Evolutionary conservation across 1,140 invertebrate species (phyloP).

Genomic region (Arion vulgaris): DNA sequence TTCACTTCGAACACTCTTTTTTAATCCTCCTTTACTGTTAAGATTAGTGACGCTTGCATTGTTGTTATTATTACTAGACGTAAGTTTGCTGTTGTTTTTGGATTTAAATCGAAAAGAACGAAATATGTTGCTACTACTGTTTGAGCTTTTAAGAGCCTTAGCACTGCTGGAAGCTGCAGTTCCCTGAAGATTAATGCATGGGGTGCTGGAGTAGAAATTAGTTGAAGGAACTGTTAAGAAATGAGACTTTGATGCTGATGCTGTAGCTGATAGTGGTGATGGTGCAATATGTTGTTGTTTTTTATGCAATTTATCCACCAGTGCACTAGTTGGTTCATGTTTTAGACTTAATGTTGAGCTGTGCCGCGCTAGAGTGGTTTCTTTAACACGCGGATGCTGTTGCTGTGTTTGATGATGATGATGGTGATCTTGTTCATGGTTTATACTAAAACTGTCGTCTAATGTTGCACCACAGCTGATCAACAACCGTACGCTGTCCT

Average conservation of each 20-base stretch:
- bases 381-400: neutral
- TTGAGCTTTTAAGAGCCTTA: neutral
- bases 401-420: neutral
- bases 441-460: neutral
- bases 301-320: neutral
- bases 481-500: slow-evolving; percentile 43
- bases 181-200: neutral
- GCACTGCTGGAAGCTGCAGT: neutral
- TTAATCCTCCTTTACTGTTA: neutral
- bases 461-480: slow-evolving; percentile 48
- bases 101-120: neutral
- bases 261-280: neutral
- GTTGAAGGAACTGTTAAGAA: slow-evolving; percentile 1
- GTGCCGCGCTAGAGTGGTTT: neutral
- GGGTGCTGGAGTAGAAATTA: neutral
- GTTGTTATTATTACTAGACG: neutral
- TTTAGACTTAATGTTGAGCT: neutral
- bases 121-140: neutral
- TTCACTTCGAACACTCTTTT: neutral
- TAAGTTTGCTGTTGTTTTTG: neutral
- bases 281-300: neutral
- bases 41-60: neutral
- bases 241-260: neutral
- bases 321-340: neutral
- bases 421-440: neutral